These are phyloP conservation scores for Electrophaes corylata DNA, from an alignment of 2,888 invertebrate species.

Conservation along the genomic window DNA sequence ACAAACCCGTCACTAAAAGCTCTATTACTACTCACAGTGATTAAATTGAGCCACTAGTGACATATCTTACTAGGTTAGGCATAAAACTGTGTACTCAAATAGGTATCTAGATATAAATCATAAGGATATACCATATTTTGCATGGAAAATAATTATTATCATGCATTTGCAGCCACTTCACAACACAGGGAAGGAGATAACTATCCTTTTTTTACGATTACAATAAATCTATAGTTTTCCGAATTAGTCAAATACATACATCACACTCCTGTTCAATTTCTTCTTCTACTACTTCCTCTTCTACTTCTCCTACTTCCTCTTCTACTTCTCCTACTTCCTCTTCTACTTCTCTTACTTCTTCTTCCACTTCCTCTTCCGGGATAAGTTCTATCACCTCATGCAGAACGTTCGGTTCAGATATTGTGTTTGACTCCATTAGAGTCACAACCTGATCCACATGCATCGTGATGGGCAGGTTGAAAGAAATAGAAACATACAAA, in stretches of 20 bases:
- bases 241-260: neutral
- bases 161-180: no score
- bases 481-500: conserved; percentile 12
- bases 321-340: neutral
- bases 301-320: neutral
- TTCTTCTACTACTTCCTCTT: neutral
- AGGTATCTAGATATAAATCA: no score
- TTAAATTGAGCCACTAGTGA: no score
- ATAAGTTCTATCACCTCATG: neutral
- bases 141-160: no score
- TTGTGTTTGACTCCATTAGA: neutral
- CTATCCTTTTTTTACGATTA: no score
- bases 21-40: no score
- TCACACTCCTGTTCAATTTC: neutral
- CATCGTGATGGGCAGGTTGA: conserved; percentile 15
- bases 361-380: neutral
- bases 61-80: no score
- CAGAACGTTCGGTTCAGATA: neutral
- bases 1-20: no score
- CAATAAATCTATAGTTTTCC: neutral
- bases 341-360: neutral
- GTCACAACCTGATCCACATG: conserved; percentile 1
- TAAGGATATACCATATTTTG: no score
- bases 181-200: no score
- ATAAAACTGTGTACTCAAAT: no score